Evolutionary conservation across 2,797 vertebrate genomes (phyloP).

Genomic region (Gallinago nigripennis): DNA sequence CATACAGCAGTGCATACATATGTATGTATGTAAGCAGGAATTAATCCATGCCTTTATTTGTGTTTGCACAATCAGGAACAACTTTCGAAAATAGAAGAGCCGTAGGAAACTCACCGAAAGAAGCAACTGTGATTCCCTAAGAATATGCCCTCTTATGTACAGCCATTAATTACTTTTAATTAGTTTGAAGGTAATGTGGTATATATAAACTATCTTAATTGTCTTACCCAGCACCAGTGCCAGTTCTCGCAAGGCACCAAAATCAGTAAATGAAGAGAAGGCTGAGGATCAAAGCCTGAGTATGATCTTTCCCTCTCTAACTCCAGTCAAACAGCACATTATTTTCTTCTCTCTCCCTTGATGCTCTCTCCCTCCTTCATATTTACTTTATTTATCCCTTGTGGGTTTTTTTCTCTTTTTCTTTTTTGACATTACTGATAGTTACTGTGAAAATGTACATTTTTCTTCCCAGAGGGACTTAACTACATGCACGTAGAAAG

Average conservation of each 20-base stretch:
- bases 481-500: not conserved
- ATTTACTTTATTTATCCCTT: not conserved
- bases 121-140: not conserved
- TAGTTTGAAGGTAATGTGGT: not conserved
- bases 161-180: not conserved
- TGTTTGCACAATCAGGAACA: not conserved
- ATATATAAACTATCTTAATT: not conserved
- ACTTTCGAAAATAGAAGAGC: not conserved
- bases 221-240: not conserved
- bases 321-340: not conserved
- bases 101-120: not conserved
- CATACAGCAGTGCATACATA: no score
- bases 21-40: not conserved
- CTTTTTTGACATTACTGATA: not conserved
- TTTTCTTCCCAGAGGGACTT: not conserved
- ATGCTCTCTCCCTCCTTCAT: not conserved
- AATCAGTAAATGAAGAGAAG: not conserved
- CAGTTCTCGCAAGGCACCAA: not conserved
- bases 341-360: not conserved
- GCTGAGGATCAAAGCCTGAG: not conserved
- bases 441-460: not conserved
- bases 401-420: not conserved
- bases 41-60: not conserved
- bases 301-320: not conserved
- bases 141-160: not conserved